These are phyloP conservation scores for Zelostemma sp. DNA, from an alignment of 1,140 invertebrate genomes.

Conservation along the genomic window DNA sequence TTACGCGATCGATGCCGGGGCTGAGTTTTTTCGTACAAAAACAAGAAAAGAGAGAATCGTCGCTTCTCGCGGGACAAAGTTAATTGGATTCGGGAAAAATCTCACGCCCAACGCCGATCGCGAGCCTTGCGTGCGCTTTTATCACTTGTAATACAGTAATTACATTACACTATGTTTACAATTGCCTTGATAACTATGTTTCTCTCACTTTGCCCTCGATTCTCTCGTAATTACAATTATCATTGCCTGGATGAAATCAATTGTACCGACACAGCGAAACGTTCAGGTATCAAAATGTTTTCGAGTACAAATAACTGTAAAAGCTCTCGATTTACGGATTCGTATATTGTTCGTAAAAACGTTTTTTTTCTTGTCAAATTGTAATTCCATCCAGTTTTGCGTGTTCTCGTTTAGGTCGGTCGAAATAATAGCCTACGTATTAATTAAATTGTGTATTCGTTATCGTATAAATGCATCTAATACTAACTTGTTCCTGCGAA, in stretches of 20 bases:
- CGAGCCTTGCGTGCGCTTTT: conserved; percentile 33
- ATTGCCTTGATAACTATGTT: conserved; percentile 34
- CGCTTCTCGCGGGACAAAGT: no score
- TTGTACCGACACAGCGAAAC: no score
- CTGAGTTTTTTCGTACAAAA: conserved; percentile 14
- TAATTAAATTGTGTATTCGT: conserved; percentile 24
- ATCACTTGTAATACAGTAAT: conserved; percentile 51
- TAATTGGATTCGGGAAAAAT: conserved; percentile 14
- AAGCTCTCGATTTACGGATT: no score
- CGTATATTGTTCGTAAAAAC: no score
- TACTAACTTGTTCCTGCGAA: conserved; percentile 52
- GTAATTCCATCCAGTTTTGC: conserved; percentile 35
- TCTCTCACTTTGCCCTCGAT: conserved; percentile 6
- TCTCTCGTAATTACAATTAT: background rate
- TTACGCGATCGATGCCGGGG: conserved; percentile 22
- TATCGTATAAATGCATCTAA: conserved; percentile 60
- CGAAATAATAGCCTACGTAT: conserved; percentile 57
- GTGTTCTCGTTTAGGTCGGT: conserved; percentile 55
- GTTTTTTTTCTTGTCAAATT: background rate
- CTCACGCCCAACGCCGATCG: conserved; percentile 19
- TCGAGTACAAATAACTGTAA: no score
- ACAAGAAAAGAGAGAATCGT: no score
- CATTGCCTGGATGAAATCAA: no score
- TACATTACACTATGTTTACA: conserved; percentile 54
- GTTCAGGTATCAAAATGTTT: no score